Conservation (phyloP, 2,113 vertebrate species). For the Hystrix brachyura region DNA sequence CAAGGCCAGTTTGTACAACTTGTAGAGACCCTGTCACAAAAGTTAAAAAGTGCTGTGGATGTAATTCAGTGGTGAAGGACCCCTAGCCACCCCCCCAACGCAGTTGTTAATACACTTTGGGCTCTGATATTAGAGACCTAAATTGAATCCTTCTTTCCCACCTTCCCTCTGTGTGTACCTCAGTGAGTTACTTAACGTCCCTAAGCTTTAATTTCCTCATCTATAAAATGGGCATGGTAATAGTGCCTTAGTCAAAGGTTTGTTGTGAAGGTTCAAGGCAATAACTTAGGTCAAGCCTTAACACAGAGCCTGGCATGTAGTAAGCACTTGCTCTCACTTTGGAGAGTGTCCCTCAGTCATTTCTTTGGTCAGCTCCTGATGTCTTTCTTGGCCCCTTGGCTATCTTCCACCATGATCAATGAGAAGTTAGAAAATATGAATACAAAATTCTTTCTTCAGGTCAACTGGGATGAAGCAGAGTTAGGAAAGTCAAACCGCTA, state of each 20-base stretch:
- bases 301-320: background rate
- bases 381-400: background rate
- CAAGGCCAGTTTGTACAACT: background rate
- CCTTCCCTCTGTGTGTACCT: slow-evolving; percentile 39
- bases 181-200: slow-evolving; percentile 50
- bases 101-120: background rate
- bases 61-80: background rate
- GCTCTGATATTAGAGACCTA: background rate
- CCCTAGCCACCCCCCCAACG: background rate
- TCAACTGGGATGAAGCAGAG: slow-evolving; percentile 45
- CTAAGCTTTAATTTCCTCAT: slow-evolving; percentile 37
- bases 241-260: background rate
- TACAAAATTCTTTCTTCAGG: slow-evolving; percentile 46
- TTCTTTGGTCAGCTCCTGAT: slow-evolving; percentile 15
- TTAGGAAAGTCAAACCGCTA: background rate
- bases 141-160: background rate
- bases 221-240: slow-evolving; percentile 38
- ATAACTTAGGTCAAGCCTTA: slow-evolving; percentile 16
- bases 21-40: background rate
- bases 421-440: slow-evolving; percentile 29
- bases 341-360: background rate
- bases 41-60: background rate
- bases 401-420: background rate
- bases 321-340: background rate
- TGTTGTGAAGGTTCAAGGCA: slow-evolving; percentile 24